Conservation (phyloP, 2,797 vertebrate genomes). For the Gobionotothen gibberifrons region DNA sequence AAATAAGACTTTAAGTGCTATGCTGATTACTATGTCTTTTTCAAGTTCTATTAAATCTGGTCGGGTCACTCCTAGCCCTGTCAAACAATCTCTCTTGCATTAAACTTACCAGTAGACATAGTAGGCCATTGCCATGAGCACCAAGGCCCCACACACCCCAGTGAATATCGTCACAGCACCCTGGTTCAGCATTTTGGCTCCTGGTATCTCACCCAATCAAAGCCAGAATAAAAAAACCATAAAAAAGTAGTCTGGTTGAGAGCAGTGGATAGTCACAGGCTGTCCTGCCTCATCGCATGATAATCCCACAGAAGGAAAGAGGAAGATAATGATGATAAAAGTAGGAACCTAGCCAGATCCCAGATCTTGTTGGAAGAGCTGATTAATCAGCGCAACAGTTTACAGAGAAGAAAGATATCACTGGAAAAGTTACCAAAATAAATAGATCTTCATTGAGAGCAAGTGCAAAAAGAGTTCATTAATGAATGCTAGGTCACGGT, state of each 20-base stretch:
- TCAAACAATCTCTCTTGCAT: not conserved
- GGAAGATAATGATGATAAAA: slow-evolving; percentile 78
- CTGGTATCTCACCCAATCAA: slow-evolving; percentile 53
- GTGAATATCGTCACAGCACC: slow-evolving; percentile 91
- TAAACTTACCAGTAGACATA: slow-evolving; percentile 95
- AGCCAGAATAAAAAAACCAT: slow-evolving; percentile 47
- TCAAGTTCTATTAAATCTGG: slow-evolving; percentile 10
- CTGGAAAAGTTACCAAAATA: slow-evolving; percentile 15
- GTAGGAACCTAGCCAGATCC: slow-evolving; percentile 58
- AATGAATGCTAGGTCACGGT: slow-evolving; percentile 22
- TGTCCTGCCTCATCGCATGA: slow-evolving; percentile 62
- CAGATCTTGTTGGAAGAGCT: slow-evolving; percentile 46
- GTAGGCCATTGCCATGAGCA: slow-evolving; percentile 91
- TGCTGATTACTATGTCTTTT: not conserved
- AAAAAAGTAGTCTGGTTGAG: slow-evolving; percentile 31
- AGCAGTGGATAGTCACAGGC: slow-evolving; percentile 61
- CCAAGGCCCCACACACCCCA: slow-evolving; percentile 89
- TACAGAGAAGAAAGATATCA: not conserved
- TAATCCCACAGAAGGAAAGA: slow-evolving; percentile 71
- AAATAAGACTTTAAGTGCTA: not conserved
- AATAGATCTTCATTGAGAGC: slow-evolving; percentile 5
- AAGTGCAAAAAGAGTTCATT: slow-evolving; percentile 6
- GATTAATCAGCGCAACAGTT: slow-evolving; percentile 44
- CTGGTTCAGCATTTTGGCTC: slow-evolving; percentile 87
- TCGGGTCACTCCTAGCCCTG: not conserved